Evolutionary conservation across 1,140 invertebrate genomes (phyloP).

Genomic region (Drosophila rufa): DNA sequence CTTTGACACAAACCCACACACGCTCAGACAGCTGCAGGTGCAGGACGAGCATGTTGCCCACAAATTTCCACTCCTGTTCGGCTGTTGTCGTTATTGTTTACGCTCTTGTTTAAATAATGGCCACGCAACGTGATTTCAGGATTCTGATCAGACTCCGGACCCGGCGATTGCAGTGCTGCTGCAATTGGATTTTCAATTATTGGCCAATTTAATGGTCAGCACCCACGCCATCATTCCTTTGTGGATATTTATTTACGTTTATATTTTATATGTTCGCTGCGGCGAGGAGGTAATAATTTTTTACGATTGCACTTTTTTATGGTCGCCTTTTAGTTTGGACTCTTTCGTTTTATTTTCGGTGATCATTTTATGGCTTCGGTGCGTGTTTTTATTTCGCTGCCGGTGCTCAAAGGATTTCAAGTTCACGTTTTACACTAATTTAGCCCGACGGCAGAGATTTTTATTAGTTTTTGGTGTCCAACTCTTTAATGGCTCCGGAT

Average conservation of each 20-base stretch:
- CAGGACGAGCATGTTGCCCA: slow-evolving; percentile 21
- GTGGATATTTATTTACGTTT: slow-evolving; percentile 54
- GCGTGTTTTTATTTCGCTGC: slow-evolving; percentile 79
- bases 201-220: slow-evolving; percentile 79
- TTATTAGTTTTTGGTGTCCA: slow-evolving; percentile 47
- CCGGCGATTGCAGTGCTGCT: slow-evolving; percentile 51
- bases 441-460: slow-evolving; percentile 37
- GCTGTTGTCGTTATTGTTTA: slow-evolving; percentile 81
- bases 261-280: slow-evolving; percentile 38
- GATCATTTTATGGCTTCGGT: slow-evolving; percentile 75
- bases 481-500: slow-evolving; percentile 73
- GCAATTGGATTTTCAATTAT: slow-evolving; percentile 83
- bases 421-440: slow-evolving; percentile 78
- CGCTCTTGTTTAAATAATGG: slow-evolving; percentile 83
- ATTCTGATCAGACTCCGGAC: slow-evolving; percentile 26
- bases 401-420: slow-evolving; percentile 82
- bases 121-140: slow-evolving; percentile 69
- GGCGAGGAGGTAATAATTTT: slow-evolving; percentile 60
- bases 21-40: slow-evolving; percentile 38
- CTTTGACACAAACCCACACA: slow-evolving; percentile 67
- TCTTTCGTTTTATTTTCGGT: slow-evolving; percentile 34
- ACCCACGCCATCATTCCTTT: slow-evolving; percentile 18
- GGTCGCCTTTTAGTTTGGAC: slow-evolving; percentile 58
- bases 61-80: slow-evolving; percentile 67
- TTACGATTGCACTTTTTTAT: slow-evolving; percentile 80